phyloP scores from a whole-genome alignment of 2,888 invertebrate species.

The Eurytoma adleriae region DNA sequence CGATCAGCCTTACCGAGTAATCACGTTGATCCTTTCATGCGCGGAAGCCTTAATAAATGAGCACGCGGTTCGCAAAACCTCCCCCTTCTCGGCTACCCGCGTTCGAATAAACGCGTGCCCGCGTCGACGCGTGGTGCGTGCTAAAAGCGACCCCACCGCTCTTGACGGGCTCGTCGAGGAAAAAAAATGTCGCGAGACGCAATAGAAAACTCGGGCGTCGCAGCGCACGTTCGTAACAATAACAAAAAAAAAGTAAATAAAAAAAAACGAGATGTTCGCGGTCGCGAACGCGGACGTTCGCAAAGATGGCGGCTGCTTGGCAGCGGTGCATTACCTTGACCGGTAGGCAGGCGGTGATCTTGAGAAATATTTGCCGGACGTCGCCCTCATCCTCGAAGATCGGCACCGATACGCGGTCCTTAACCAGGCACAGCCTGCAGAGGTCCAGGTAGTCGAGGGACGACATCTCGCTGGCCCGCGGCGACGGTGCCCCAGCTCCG shows the following conservation, averaged over 20 bases:
- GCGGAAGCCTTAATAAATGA: conserved; percentile 36
- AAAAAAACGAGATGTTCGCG: neutral
- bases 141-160: no score
- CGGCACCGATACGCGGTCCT: conserved; percentile 81
- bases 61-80: conserved; percentile 3
- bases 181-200: neutral
- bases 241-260: neutral
- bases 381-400: conserved; percentile 85
- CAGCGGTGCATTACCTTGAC: conserved; percentile 80
- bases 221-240: no score
- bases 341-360: conserved; percentile 85
- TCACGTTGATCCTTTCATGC: conserved; percentile 7
- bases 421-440: conserved; percentile 76
- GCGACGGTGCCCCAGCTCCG: conserved; percentile 69
- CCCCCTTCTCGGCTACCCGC: neutral
- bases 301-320: conserved; percentile 69
- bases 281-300: conserved; percentile 9
- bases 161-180: neutral
- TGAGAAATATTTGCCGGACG: conserved; percentile 80
- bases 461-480: conserved; percentile 69
- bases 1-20: no score
- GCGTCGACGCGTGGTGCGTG: neutral
- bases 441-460: conserved; percentile 74
- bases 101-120: neutral
- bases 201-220: neutral